phyloP scores from a whole-genome alignment of 2,797 vertebrate species.

The Melanotaenia parkinsoni region DNA sequence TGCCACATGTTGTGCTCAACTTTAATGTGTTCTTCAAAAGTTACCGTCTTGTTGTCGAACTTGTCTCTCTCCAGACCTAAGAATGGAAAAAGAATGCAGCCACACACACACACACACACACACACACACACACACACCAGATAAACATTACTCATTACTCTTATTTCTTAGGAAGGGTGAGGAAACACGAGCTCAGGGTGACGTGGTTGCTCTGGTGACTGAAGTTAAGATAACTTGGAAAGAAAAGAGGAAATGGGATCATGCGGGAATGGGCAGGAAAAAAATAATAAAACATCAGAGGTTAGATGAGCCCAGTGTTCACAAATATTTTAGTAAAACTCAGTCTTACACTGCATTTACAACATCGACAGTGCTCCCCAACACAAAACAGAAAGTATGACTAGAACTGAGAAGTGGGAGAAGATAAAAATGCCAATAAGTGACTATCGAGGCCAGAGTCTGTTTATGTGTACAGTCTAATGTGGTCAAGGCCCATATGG shows the following conservation, averaged over 20 bases:
- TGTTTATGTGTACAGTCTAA: constrained; percentile 56
- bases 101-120: too few species aligned
- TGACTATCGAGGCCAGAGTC: constrained; percentile 31
- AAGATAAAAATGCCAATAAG: background rate
- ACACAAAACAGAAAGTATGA: constrained; percentile 5
- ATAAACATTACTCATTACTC: constrained; percentile 18
- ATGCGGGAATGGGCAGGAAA: constrained; percentile 15
- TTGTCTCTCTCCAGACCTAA: constrained; percentile 97
- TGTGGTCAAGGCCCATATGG: constrained; percentile 70
- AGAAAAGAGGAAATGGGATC: constrained; percentile 51
- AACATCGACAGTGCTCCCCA: background rate
- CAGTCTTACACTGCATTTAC: background rate
- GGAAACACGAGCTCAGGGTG: constrained; percentile 41
- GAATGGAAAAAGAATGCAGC: constrained; percentile 6
- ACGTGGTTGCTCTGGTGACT: constrained; percentile 48
- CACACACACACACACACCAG: background rate
- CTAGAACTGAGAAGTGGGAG: background rate
- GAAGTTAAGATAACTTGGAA: constrained; percentile 22
- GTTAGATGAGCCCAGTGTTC: constrained; percentile 14
- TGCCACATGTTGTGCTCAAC: constrained; percentile 99
- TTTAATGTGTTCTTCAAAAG: constrained; percentile 98
- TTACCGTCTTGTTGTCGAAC: constrained; percentile 99
- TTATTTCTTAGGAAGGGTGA: constrained; percentile 49
- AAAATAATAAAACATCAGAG: constrained; percentile 16
- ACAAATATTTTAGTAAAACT: background rate